phyloP scores from a whole-genome alignment of 2,113 vertebrate species.

The Misgurnus anguillicaudatus region DNA sequence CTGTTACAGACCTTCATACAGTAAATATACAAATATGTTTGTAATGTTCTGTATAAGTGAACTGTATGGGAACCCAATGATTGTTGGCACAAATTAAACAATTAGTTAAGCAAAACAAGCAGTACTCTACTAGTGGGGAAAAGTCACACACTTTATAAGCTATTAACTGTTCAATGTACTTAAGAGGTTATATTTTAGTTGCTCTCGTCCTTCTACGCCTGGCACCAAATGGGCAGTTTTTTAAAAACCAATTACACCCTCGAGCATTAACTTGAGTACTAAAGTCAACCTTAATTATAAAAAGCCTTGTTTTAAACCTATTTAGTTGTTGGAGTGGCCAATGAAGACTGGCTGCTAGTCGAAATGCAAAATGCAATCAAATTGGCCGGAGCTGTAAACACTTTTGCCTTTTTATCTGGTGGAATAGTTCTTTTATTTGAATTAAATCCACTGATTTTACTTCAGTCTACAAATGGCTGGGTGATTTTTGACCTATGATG shows the following conservation, averaged over 20 bases:
- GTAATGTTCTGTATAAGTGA: conserved; percentile 40
- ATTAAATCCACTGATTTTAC: too few relatives aligned
- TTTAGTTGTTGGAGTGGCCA: conserved; percentile 34
- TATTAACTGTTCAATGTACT: conserved; percentile 63
- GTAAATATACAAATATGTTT: not conserved
- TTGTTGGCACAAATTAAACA: conserved; percentile 70
- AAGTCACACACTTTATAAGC: conserved; percentile 65
- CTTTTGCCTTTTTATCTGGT: not conserved
- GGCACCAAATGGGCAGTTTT: conserved; percentile 44
- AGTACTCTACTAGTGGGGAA: conserved; percentile 52
- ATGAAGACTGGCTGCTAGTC: conserved; percentile 8
- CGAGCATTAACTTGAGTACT: conserved; percentile 32
- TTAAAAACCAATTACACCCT: conserved; percentile 35
- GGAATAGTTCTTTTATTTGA: too few relatives aligned
- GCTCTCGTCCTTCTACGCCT: conserved; percentile 54
- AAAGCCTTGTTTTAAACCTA: conserved; percentile 41
- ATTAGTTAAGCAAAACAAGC: conserved; percentile 69
- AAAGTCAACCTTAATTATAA: conserved; percentile 43
- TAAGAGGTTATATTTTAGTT: conserved; percentile 45
- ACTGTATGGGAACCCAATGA: conserved; percentile 61
- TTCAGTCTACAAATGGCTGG: too few relatives aligned
- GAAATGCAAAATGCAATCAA: conserved; percentile 23
- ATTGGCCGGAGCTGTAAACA: not conserved
- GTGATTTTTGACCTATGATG: too few relatives aligned
- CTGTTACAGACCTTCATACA: too few relatives aligned